Evolutionary conservation across 1,140 invertebrate species (phyloP).

Genomic region (Sogatella furcifera): DNA sequence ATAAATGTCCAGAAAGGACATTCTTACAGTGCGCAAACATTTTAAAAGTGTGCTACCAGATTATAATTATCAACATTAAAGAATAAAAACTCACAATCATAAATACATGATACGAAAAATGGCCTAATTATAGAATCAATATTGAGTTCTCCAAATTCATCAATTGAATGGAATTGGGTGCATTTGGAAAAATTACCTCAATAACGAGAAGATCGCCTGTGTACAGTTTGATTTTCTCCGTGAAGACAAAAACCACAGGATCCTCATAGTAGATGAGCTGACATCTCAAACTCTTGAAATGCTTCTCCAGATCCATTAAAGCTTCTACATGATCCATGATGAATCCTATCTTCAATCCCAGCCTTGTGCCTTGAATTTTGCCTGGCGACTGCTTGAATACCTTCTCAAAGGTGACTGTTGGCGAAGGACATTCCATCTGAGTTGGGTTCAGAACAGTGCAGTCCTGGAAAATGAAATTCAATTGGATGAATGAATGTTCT

Average conservation of each 20-base stretch:
- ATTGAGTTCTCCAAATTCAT: neutral
- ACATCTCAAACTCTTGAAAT: slow-evolving; percentile 65
- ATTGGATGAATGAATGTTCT: too few species aligned
- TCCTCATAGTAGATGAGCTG: slow-evolving; percentile 84
- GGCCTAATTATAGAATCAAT: too few species aligned
- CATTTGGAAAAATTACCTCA: slow-evolving; percentile 41
- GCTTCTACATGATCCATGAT: slow-evolving; percentile 90
- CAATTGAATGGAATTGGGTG: neutral
- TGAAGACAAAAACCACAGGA: slow-evolving; percentile 82
- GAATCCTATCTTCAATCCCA: slow-evolving; percentile 61
- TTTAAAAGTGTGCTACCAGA: too few species aligned
- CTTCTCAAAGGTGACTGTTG: slow-evolving; percentile 49
- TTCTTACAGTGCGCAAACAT: too few species aligned
- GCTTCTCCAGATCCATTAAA: slow-evolving; percentile 78
- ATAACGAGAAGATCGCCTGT: slow-evolving; percentile 93
- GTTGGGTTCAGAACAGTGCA: slow-evolving; percentile 79
- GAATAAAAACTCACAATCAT: too few species aligned
- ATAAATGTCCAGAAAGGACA: too few species aligned
- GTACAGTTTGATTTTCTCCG: slow-evolving; percentile 74
- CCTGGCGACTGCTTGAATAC: slow-evolving; percentile 11
- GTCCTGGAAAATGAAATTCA: slow-evolving; percentile 28
- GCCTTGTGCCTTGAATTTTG: slow-evolving; percentile 20
- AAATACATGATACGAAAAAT: too few species aligned
- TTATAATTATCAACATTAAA: too few species aligned
- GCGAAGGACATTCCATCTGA: slow-evolving; percentile 92